Evolutionary conservation across 2,797 vertebrate species (phyloP), one percentile per base, ranked within the genome.

Genomic region (Pangasius krempfi): DNA sequence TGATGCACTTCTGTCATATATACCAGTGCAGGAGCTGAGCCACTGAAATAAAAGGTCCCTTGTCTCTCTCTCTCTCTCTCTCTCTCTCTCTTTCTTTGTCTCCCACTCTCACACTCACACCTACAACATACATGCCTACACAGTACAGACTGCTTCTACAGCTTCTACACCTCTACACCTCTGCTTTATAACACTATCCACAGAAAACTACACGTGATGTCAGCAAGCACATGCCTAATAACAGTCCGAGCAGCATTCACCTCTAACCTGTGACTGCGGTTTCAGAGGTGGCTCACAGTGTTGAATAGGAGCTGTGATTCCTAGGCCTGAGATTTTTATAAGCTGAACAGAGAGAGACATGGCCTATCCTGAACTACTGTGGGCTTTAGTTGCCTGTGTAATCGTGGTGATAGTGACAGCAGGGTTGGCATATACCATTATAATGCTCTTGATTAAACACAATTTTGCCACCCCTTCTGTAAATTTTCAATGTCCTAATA

Each of bases 211-310:
- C 76, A 87, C 60, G 33, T 80, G 75, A 79, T 76, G 18, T 22
- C 85, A 79, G 75, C 47, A 27, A 52, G 40, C 86, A 80, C 58
- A 79, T 64, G 66, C 25, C 64, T 54, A 72, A n/a, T 14, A 54
- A 54, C 47, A 4, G 68, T 56, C 84, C 22, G 10, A 58, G 68
- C 84, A 44, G 33, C 54, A 44, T 75, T 25, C 33, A 37, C 70
- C 33, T n/a, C 66, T 64, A 66, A 90, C 91, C 90, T 92, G 89
- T 85, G n/a, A 81, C 37, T 18, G 66, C 30, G 27, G 66, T 56
- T 78, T 87, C 73, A 78, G 90, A 79, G 50, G 27, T 82, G 80
- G 54, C 73, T 47, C 73, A 40, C 50, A 37, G 37, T 62, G 70
- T 44, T 83, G 86, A 66, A 87, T n/a, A 30, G 75, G 27, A 78